These are phyloP conservation scores for Caretta caretta DNA, from an alignment of 2,113 vertebrate species.

Conservation along the genomic window DNA sequence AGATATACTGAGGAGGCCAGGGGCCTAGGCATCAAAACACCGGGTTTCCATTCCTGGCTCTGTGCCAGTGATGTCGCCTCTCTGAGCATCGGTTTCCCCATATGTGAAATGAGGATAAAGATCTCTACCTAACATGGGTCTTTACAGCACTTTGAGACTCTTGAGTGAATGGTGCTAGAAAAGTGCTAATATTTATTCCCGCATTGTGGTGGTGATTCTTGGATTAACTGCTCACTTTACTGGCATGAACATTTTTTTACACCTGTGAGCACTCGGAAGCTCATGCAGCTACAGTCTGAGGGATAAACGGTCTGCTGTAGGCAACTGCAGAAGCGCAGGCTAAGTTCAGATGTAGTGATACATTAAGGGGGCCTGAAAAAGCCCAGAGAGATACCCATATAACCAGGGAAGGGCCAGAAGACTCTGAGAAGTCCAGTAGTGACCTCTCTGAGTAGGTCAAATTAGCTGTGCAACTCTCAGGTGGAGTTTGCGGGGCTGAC, in stretches of 20 bases:
- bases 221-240: not conserved
- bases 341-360: not conserved
- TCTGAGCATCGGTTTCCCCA: not conserved
- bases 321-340: not conserved
- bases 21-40: not conserved
- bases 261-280: slow-evolving; percentile 1
- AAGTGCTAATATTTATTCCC: slow-evolving; percentile 33
- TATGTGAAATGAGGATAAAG: not conserved
- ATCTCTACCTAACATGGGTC: not conserved
- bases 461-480: not conserved
- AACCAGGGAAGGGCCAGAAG: not conserved
- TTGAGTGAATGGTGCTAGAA: slow-evolving; percentile 22
- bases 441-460: not conserved
- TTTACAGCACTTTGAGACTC: not conserved
- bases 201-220: slow-evolving; percentile 27
- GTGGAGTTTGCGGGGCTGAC: not conserved
- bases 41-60: not conserved
- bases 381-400: not conserved
- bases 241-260: not conserved
- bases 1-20: not conserved
- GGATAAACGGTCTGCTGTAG: slow-evolving; percentile 3
- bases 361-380: not conserved
- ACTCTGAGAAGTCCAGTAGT: not conserved
- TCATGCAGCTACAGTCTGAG: not conserved
- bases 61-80: not conserved